A percentile compares a stretch with the other conserved stretches of the same genome.
phyloP scores from a whole-genome alignment of 2,888 invertebrate genomes.

The Agonopterix heracliana region DNA sequence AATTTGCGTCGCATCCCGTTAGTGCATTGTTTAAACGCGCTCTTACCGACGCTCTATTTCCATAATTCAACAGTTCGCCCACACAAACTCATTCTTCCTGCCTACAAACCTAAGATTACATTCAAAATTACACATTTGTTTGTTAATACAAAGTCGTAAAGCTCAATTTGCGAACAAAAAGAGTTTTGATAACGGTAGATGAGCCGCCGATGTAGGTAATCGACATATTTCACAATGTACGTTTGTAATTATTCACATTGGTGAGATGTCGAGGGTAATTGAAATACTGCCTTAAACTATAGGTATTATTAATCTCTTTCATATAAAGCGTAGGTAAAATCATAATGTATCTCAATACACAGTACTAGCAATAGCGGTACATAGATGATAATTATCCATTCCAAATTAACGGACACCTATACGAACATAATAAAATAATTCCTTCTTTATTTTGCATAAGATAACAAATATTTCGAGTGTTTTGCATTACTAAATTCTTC shows the following conservation, averaged over 20 bases:
- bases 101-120: constrained; percentile 23
- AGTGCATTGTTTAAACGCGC: constrained; percentile 60
- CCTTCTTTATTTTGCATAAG: too few relatives aligned
- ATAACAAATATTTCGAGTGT: too few relatives aligned
- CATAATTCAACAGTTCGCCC: constrained; percentile 58
- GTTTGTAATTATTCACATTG: constrained; percentile 14
- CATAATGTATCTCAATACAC: too few relatives aligned
- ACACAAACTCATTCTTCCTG: constrained; percentile 47
- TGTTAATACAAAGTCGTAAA: constrained; percentile 35
- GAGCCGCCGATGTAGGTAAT: constrained; percentile 31
- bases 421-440: too few relatives aligned
- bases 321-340: too few relatives aligned
- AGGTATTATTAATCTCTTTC: too few relatives aligned
- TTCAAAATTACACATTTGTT: constrained; percentile 19
- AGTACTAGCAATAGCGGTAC: too few relatives aligned
- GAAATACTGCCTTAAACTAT: too few relatives aligned
- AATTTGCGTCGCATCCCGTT: constrained; percentile 54
- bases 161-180: constrained; percentile 33
- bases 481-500: too few relatives aligned
- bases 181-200: constrained; percentile 20
- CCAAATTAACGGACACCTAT: too few relatives aligned
- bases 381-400: too few relatives aligned
- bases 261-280: not conserved
- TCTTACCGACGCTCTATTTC: constrained; percentile 56
- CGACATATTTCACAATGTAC: constrained; percentile 35